Conservation (phyloP, 2,888 invertebrate species). For the Caradrina kadenii region DNA sequence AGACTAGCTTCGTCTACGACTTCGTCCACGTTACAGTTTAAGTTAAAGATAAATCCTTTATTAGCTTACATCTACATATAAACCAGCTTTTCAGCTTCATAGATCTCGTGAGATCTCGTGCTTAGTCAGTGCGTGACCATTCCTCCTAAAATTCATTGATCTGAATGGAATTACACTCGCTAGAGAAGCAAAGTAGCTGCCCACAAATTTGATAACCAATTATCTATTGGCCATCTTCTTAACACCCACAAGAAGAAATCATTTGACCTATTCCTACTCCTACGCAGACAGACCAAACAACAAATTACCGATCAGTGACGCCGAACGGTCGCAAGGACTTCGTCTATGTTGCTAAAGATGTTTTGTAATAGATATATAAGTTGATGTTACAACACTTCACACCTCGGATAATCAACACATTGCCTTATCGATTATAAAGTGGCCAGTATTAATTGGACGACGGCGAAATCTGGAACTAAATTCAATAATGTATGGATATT, state of each 20-base stretch:
- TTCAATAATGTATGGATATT: conserved; percentile 11
- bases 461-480: background rate
- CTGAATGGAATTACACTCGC: too few species aligned
- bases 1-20: background rate
- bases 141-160: too few species aligned
- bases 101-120: too few species aligned
- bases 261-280: conserved; percentile 19
- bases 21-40: background rate
- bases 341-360: conserved; percentile 5
- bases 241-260: conserved; percentile 4
- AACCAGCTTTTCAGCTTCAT: too few species aligned
- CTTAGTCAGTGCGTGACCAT: too few species aligned
- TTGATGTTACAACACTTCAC: conserved; percentile 11
- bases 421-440: conserved; percentile 6
- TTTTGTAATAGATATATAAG: conserved; percentile 26
- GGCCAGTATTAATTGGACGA: conserved; percentile 1
- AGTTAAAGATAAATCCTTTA: background rate
- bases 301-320: conserved; percentile 14
- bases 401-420: conserved; percentile 11
- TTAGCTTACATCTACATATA: too few species aligned
- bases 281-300: conserved; percentile 14
- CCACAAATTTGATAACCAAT: background rate
- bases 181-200: background rate
- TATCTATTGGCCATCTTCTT: background rate
- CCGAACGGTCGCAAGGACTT: conserved; percentile 23